These are phyloP conservation scores for Choristoneura fumiferana DNA, from an alignment of 1,140 invertebrate species.

Conservation along the genomic window DNA sequence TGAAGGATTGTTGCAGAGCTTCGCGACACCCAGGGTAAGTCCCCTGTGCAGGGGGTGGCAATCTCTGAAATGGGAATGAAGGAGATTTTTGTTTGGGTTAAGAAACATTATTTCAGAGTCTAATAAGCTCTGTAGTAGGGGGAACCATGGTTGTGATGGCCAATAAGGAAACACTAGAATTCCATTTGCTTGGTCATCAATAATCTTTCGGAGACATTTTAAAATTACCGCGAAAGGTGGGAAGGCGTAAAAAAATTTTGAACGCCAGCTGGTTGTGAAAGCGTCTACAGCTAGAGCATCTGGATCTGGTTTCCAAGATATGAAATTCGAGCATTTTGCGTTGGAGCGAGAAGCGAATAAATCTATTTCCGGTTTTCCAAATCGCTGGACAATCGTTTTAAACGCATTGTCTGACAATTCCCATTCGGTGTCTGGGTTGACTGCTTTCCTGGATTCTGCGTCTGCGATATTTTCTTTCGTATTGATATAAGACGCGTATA, in stretches of 20 bases:
- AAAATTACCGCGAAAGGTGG: conserved; percentile 37
- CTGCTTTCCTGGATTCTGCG: conserved; percentile 10
- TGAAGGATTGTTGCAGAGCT: background rate
- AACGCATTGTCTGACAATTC: conserved; percentile 7
- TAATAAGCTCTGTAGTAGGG: background rate
- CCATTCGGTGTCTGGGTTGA: conserved; percentile 23
- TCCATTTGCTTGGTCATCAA: conserved; percentile 28
- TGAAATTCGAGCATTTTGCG: conserved; percentile 24
- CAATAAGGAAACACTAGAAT: conserved; percentile 38
- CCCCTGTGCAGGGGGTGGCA: background rate
- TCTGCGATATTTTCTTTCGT: conserved; percentile 24
- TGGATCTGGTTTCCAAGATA: conserved; percentile 30
- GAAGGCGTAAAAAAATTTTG: conserved; percentile 32
- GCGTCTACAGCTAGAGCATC: conserved; percentile 30
- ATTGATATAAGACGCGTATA: conserved; percentile 28
- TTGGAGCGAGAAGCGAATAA: conserved; percentile 22
- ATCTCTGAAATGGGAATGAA: background rate
- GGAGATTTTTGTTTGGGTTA: background rate
- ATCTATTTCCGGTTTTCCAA: conserved; percentile 26
- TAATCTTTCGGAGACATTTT: conserved; percentile 24
- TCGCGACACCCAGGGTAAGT: background rate
- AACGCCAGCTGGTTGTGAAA: conserved; percentile 28
- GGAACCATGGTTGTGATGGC: conserved; percentile 29
- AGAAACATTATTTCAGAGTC: background rate
- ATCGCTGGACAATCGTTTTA: background rate